These are phyloP conservation scores for Euschistus heros DNA, from an alignment of 1,140 invertebrate species.

Conservation along the genomic window DNA sequence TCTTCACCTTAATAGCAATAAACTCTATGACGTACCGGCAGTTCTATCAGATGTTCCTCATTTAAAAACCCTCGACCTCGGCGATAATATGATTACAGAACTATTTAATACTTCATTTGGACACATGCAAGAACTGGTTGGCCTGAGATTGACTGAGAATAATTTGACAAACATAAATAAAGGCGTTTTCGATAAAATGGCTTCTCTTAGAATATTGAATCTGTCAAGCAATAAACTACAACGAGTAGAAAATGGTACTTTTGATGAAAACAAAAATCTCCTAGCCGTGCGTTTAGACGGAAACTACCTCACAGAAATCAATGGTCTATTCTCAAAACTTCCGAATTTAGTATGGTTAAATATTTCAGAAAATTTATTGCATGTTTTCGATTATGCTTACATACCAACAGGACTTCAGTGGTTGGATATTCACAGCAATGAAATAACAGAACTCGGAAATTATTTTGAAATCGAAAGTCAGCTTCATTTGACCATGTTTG, in stretches of 20 bases:
- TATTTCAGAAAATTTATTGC: conserved; percentile 79
- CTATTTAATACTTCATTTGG: conserved; percentile 72
- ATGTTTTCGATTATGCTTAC: conserved; percentile 83
- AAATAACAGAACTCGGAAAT: conserved; percentile 78
- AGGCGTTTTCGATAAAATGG: conserved; percentile 72
- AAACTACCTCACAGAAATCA: conserved; percentile 76
- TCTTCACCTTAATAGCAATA: conserved; percentile 80
- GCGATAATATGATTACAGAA: conserved; percentile 75
- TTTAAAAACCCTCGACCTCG: conserved; percentile 75
- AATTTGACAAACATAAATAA: conserved; percentile 74
- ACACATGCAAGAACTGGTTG: conserved; percentile 69
- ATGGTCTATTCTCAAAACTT: conserved; percentile 71
- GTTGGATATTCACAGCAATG: conserved; percentile 80
- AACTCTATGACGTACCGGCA: conserved; percentile 67
- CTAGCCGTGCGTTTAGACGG: conserved; percentile 79
- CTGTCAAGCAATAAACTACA: conserved; percentile 78
- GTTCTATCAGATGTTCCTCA: conserved; percentile 68
- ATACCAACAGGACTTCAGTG: conserved; percentile 80
- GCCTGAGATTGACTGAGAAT: conserved; percentile 76
- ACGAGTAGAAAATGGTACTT: conserved; percentile 70
- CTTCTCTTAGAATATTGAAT: conserved; percentile 75
- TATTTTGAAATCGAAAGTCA: conserved; percentile 79
- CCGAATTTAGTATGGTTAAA: conserved; percentile 83
- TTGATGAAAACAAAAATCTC: conserved; percentile 71
- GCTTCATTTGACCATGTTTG: conserved; percentile 69